Conservation (phyloP, 1,140 invertebrate genomes). For the Berghia stephanieae region DNA sequence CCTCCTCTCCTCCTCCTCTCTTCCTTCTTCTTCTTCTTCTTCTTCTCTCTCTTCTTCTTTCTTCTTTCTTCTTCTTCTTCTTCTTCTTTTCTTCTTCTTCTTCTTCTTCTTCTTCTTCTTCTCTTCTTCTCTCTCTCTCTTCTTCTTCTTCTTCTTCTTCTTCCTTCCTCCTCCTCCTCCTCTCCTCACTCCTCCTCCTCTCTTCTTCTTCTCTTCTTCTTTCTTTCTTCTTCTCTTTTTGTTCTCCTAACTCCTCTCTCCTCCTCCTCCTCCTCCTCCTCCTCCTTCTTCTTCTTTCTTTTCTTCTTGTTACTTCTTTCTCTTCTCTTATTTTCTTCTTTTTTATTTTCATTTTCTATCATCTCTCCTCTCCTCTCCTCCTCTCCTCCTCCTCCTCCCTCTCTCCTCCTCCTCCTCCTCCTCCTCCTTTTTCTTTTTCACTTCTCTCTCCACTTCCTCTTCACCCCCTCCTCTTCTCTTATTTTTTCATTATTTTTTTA, state of each 20-base stretch:
- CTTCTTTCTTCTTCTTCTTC: background rate
- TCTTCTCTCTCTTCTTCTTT: background rate
- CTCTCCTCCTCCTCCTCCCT: no score
- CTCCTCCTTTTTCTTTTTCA: no score
- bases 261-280: background rate
- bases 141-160: background rate
- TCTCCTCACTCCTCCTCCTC: background rate
- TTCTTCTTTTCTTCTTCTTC: background rate
- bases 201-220: background rate
- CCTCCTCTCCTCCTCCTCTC: slow-evolving; percentile 1
- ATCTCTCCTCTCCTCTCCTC: no score
- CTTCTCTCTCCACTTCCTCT: no score
- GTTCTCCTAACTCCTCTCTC: background rate
- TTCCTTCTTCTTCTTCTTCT: background rate
- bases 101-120: background rate
- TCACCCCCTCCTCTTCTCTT: no score
- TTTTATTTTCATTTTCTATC: no score
- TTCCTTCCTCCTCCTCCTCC: background rate
- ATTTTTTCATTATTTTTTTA: no score
- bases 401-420: no score
- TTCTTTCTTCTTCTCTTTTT: background rate
- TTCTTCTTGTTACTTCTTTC: no score
- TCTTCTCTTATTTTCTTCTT: no score
- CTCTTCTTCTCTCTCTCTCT: background rate
- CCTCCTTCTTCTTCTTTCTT: no score